Percentiles rank a stretch among this genome's conserved stretches.
Conservation (phyloP, 1,140 invertebrate genomes). For the Ectropis grisescens region DNA sequence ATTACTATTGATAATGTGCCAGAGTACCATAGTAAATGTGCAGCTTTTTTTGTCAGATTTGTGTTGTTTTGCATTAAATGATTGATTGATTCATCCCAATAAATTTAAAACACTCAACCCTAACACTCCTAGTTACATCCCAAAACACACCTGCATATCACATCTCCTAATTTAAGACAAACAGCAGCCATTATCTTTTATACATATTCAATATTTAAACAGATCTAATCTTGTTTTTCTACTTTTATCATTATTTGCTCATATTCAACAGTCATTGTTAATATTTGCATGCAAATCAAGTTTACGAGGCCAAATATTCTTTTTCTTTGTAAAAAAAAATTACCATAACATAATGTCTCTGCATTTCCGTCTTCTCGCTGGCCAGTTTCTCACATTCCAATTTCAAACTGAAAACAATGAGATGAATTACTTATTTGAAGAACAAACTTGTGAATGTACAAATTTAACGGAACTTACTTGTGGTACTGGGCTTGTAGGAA, state of each 20-base stretch:
- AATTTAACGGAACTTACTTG: too few relatives aligned
- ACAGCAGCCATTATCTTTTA: conserved; percentile 1
- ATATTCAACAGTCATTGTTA: conserved; percentile 5
- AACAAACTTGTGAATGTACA: conserved; percentile 25
- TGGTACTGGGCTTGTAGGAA: conserved; percentile 99
- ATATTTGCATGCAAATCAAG: conserved; percentile 9
- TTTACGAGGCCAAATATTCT: conserved; percentile 3
- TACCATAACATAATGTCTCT: conserved; percentile 98
- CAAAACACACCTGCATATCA: too few relatives aligned
- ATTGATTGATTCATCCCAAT: too few relatives aligned
- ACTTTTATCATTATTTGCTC: conserved; percentile 5
- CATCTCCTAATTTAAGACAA: too few relatives aligned
- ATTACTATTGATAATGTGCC: too few relatives aligned
- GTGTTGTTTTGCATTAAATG: too few relatives aligned
- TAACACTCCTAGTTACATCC: too few relatives aligned
- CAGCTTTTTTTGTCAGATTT: too few relatives aligned
- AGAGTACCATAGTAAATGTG: too few relatives aligned
- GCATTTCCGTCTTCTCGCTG: conserved; percentile 98
- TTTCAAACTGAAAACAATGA: conserved; percentile 77
- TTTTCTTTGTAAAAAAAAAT: conserved; percentile 29
- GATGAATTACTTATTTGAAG: too few relatives aligned
- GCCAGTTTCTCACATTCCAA: conserved; percentile 96
- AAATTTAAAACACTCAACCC: too few relatives aligned
- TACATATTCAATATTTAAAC: conserved; percentile 7
- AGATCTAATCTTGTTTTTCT: not conserved